These are phyloP conservation scores for Drosophila kanekoi DNA, from an alignment of 2,888 invertebrate species.

Conservation along the genomic window DNA sequence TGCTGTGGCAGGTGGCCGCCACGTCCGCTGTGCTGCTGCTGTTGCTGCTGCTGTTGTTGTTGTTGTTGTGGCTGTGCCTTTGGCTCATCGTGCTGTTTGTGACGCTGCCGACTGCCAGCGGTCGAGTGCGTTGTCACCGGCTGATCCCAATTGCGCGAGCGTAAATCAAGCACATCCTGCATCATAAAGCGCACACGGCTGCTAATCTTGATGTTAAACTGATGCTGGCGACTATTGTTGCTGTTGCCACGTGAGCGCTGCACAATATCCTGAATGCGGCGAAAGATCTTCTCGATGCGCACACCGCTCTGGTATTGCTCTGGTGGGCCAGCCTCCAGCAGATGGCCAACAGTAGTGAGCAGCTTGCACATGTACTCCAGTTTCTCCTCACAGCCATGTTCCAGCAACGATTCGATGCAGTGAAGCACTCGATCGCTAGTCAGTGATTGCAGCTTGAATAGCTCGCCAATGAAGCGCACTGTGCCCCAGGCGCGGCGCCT, in stretches of 20 bases:
- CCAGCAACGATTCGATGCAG: conserved; percentile 79
- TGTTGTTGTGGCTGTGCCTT: conserved; percentile 44
- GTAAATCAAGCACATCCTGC: conserved; percentile 83
- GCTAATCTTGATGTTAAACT: conserved; percentile 74
- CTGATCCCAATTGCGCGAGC: conserved; percentile 82
- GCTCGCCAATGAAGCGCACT: conserved; percentile 83
- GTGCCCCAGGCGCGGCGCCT: conserved; percentile 84
- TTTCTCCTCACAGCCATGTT: conserved; percentile 82
- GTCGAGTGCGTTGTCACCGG: conserved; percentile 34
- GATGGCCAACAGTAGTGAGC: conserved; percentile 81
- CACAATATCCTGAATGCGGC: conserved; percentile 74
- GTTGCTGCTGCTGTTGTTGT: conserved; percentile 41
- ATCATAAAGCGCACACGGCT: conserved; percentile 84
- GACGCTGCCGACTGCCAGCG: conserved; percentile 41
- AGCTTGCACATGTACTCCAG: conserved; percentile 84
- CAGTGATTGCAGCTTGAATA: conserved; percentile 81
- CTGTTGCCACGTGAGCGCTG: conserved; percentile 59
- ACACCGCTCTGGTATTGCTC: conserved; percentile 60
- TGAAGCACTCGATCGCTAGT: conserved; percentile 76
- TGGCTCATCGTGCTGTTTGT: conserved; percentile 45
- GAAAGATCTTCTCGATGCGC: conserved; percentile 80
- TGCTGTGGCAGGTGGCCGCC: conserved; percentile 15
- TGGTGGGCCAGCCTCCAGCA: conserved; percentile 68
- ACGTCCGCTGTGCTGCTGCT: conserved; percentile 19
- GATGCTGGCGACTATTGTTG: conserved; percentile 43